Base-by-base conservation (phyloP, 2,113 vertebrate genomes). In the Asarcornis scutulata region DNA sequence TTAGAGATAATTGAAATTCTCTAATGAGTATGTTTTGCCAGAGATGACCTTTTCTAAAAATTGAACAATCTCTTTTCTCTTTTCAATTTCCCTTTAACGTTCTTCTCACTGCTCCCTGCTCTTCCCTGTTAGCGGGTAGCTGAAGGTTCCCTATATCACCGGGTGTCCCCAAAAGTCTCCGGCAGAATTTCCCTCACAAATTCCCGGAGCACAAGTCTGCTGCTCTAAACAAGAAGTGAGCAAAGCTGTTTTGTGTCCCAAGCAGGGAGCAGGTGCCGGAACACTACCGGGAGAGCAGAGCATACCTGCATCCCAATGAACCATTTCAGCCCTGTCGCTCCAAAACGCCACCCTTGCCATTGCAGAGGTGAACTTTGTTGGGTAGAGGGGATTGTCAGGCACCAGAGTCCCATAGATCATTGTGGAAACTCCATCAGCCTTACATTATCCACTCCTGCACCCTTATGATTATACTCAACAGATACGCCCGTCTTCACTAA, bases 1-100 rank as follows among this genome's bases (percentile, higher is more conserved):
- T 87, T 85, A 88, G 46, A 89, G 64, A 34, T 72, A 86, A 83
- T n/a, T 91, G 64, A 90, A 89, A 94, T 91, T 55, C 73, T 94
- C 0, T 63, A 77, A 88, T 83, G 52, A 83, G 26, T 38, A 2
- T 83, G 50, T 95, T 88, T 91, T 63, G 29, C 29, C 74, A 68
- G 46, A 67, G 27, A 83, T 83, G 15, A 50, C 56, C 27, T 81
- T 88, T 89, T 74, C 72, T 84, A 67, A 80, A 74, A 87, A 77
- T 12, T 9, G 52, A 85, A 26, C 46, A 16, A 31, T 69, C 27
- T 79, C 36, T 36, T 67, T 86, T 78, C 27, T 44, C 31, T 83
- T 92, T 81, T 40, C 9, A 48, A 2, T 88, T 71, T 89, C 40
- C 14, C 27, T 79, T 77, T 92, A 55, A 55, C 29, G 11, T 58